Conservation (phyloP, 2,113 vertebrate species). For the Paralichthys olivaceus region DNA sequence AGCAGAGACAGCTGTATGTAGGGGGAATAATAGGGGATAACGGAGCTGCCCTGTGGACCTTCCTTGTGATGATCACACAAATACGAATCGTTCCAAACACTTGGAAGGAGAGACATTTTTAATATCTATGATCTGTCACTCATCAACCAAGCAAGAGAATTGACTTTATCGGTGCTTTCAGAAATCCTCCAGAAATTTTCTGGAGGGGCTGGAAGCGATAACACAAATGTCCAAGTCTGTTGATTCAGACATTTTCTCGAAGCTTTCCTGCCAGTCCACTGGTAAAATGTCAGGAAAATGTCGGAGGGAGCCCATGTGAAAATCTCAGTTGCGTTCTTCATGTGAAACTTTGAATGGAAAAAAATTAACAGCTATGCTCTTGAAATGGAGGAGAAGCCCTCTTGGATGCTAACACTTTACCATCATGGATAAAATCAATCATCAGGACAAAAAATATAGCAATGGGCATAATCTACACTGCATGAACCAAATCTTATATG, state of each 20-base stretch:
- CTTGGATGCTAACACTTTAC: not conserved
- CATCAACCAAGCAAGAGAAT: not conserved
- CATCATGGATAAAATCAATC: too few relatives aligned
- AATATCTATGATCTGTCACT: not conserved
- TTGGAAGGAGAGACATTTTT: not conserved
- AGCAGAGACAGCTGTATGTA: slow-evolving; percentile 60
- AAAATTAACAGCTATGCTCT: not conserved
- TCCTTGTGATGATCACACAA: slow-evolving; percentile 32
- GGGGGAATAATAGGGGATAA: slow-evolving; percentile 25
- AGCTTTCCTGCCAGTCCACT: not conserved
- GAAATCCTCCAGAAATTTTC: not conserved
- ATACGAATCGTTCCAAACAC: not conserved
- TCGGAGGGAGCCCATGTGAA: too few relatives aligned
- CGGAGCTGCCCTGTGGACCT: slow-evolving; percentile 48
- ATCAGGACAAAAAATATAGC: too few relatives aligned
- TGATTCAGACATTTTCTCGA: not conserved
- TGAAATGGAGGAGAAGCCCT: not conserved
- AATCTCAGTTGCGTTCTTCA: too few relatives aligned
- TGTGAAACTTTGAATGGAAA: not conserved
- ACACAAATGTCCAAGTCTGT: too few relatives aligned
- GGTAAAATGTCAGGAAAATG: too few relatives aligned
- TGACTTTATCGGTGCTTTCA: not conserved
- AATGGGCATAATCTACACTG: slow-evolving; percentile 4
- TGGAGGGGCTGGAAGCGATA: not conserved
- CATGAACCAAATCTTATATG: slow-evolving; percentile 13